Base-by-base conservation (phyloP, 2,797 vertebrate genomes). In the Sebastiscus albofasciatus region DNA sequence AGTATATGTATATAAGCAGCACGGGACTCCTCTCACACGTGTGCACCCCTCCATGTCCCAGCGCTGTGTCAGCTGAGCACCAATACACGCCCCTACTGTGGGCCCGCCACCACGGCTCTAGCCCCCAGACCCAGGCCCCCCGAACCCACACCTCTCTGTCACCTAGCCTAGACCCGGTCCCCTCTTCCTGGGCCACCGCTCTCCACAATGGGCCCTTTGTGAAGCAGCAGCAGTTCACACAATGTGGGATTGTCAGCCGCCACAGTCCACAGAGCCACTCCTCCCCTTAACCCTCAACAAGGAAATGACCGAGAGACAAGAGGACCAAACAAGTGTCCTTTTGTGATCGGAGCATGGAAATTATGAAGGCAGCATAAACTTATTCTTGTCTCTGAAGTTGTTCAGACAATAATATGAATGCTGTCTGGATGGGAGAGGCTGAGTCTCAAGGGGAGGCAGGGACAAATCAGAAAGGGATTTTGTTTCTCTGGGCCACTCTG, bases 181-280 rank as follows among this genome's bases (percentile, higher is more conserved):
- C 82, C 81, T 92, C 82, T 93, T 79, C 81, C 86, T n/a, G 67
- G 89, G 91, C 87, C 91, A 88, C 87, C 22, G 64, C 80, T 77
- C 79, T 84, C 84, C 91, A 95, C 95, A 96, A 95, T 92, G 91
- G 77, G 46, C 80, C 73, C 94, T 95, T 95, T 96, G 93, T 95
- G 79, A 84, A 81, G 81, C 87, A 79, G 91, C 81, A 87, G 81
- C 84, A 84, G 84, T 85, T 90, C 89, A 89, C 90, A 93, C 92
- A 94, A 94, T 94, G 93, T 90, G 77, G 88, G 90, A 92, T 91
- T 94, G 92, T 94, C 88, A 87, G 87, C 85, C 71, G 60, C 86
- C 83, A 82, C 88, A 91, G 92, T 89, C 89, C 82, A 86, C 72
- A 82, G 85, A 93, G 83, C 89, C 90, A 91, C 91, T 92, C 91